Conservation (phyloP, 2,888 invertebrate species). For the Crioceris asparagi region DNA sequence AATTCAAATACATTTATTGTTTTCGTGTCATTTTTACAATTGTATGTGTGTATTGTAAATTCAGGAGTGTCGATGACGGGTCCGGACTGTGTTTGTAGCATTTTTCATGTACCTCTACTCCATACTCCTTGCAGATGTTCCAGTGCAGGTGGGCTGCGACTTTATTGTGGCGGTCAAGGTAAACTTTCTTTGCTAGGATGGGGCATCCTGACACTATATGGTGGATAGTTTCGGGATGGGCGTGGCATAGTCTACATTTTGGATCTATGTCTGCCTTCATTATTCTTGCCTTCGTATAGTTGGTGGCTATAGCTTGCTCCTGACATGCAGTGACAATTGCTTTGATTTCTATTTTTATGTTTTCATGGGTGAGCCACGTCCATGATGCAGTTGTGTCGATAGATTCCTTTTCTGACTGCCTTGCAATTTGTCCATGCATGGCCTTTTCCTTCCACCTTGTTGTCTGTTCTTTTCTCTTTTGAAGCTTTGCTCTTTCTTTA, state of each 20-base stretch:
- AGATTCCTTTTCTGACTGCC: not conserved
- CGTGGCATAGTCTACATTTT: no score
- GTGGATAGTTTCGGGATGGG: no score
- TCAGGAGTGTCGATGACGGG: conserved; percentile 3
- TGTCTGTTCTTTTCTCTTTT: not conserved
- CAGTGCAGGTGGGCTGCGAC: no score
- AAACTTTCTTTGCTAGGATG: conserved; percentile 6
- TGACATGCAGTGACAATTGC: no score
- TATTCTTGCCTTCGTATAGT: no score
- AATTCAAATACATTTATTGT: no score
- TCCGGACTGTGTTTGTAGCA: conserved; percentile 4
- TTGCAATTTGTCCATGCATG: conserved; percentile 1
- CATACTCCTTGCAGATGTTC: no score
- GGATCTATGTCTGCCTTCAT: no score
- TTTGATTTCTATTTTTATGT: not conserved
- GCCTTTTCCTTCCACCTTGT: conserved; percentile 1
- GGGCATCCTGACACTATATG: no score
- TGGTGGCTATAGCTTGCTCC: not conserved
- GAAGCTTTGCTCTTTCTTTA: not conserved
- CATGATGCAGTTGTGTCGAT: not conserved
- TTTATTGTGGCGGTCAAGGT: conserved; percentile 7
- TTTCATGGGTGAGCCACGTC: not conserved
- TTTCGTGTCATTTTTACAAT: no score
- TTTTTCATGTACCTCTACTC: no score
- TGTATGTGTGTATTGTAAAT: no score